phyloP scores from a whole-genome alignment of 1,140 invertebrate species.

The Polypedilum vanderplanki region DNA sequence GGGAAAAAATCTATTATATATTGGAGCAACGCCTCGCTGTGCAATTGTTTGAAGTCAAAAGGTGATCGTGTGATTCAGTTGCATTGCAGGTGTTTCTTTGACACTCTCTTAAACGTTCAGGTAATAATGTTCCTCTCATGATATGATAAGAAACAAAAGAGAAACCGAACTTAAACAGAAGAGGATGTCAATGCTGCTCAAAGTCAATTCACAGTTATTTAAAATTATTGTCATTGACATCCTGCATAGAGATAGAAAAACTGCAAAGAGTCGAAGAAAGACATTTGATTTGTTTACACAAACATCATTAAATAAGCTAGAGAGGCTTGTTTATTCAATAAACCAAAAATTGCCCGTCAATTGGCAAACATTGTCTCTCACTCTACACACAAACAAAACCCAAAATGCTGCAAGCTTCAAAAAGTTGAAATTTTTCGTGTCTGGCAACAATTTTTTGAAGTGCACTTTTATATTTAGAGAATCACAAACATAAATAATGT shows the following conservation, averaged over 20 bases:
- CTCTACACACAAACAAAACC: neutral
- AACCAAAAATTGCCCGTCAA: conserved; percentile 17
- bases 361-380: conserved; percentile 25
- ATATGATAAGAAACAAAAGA: too few relatives aligned
- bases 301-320: neutral
- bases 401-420: neutral
- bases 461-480: neutral
- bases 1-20: neutral
- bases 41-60: conserved; percentile 12
- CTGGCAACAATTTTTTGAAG: conserved; percentile 14
- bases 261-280: neutral
- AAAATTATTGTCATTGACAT: neutral
- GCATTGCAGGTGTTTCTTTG: conserved; percentile 16
- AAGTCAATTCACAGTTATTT: neutral
- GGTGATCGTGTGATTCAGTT: neutral
- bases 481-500: conserved; percentile 16
- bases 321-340: conserved; percentile 16
- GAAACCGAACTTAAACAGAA: too few relatives aligned
- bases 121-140: too few relatives aligned
- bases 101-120: neutral
- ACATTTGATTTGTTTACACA: neutral
- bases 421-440: neutral
- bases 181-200: neutral
- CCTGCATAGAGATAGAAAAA: neutral
- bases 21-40: neutral